These are phyloP conservation scores for Lampris megalopsis DNA, from an alignment of 2,113 vertebrate species.

Conservation along the genomic window DNA sequence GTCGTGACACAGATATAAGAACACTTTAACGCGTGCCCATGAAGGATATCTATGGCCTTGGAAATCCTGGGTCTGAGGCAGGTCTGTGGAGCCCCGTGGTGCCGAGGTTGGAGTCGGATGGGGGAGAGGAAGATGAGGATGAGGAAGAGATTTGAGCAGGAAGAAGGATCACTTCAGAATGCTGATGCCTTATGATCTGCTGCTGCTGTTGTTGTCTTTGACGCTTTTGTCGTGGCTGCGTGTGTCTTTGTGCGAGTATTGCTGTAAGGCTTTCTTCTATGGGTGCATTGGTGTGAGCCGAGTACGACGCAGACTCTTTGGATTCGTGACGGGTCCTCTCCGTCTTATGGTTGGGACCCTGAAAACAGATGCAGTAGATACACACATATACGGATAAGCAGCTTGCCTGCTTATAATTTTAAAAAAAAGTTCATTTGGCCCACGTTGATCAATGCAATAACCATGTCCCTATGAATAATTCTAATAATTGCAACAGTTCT, in stretches of 20 bases:
- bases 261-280: constrained; percentile 89
- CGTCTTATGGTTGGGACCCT: constrained; percentile 87
- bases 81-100: constrained; percentile 89
- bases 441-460: no score
- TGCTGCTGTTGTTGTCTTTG: constrained; percentile 72
- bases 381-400: background rate
- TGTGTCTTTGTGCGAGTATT: constrained; percentile 80
- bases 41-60: constrained; percentile 82
- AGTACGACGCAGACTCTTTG: constrained; percentile 90
- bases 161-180: constrained; percentile 85
- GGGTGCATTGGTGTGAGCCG: constrained; percentile 81
- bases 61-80: constrained; percentile 91
- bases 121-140: constrained; percentile 85
- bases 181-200: constrained; percentile 68
- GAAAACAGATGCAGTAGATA: constrained; percentile 54
- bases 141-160: constrained; percentile 83
- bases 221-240: constrained; percentile 57
- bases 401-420: no score
- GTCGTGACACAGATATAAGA: constrained; percentile 51
- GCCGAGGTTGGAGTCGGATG: constrained; percentile 85
- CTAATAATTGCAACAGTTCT: no score
- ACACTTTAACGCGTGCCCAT: constrained; percentile 7
- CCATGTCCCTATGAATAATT: no score
- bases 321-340: constrained; percentile 88
- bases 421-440: no score